phyloP scores from a whole-genome alignment of 1,140 invertebrate genomes.

The Drosophila athabasca region DNA sequence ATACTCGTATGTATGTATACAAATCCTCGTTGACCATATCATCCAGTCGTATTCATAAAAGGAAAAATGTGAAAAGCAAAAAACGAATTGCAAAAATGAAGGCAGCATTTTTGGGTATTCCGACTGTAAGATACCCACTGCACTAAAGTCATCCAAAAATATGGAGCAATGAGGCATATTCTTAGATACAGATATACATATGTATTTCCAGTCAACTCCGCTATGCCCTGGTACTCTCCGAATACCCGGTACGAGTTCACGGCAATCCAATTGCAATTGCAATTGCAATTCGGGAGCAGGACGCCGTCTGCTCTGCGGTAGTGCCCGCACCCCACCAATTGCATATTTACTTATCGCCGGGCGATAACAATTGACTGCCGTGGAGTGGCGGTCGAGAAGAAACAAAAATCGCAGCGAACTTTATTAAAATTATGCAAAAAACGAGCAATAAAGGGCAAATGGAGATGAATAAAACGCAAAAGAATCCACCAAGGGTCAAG shows the following conservation, averaged over 20 bases:
- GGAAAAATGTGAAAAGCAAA: conserved; percentile 13
- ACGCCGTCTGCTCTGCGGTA: conserved; percentile 29
- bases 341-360: conserved; percentile 69
- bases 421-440: conserved; percentile 72
- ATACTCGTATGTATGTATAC: conserved; percentile 22
- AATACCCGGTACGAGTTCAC: conserved; percentile 12
- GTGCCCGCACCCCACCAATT: conserved; percentile 10
- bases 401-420: conserved; percentile 63
- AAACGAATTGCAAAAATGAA: conserved; percentile 18
- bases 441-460: conserved; percentile 4
- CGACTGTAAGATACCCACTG: too few species aligned
- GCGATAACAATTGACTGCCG: conserved; percentile 75
- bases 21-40: conserved; percentile 39
- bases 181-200: too few species aligned
- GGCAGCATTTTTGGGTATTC: not conserved
- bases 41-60: conserved; percentile 37
- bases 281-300: conserved; percentile 43
- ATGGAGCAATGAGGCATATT: too few species aligned
- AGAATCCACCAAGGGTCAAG: conserved; percentile 35
- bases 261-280: conserved; percentile 22
- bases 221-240: too few species aligned
- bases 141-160: too few species aligned
- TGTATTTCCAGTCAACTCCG: too few species aligned
- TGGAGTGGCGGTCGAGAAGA: conserved; percentile 5
- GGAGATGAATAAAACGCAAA: conserved; percentile 30